Evolutionary conservation across 2,797 vertebrate genomes (phyloP).

Genomic region (Bryconaethiops microstoma): DNA sequence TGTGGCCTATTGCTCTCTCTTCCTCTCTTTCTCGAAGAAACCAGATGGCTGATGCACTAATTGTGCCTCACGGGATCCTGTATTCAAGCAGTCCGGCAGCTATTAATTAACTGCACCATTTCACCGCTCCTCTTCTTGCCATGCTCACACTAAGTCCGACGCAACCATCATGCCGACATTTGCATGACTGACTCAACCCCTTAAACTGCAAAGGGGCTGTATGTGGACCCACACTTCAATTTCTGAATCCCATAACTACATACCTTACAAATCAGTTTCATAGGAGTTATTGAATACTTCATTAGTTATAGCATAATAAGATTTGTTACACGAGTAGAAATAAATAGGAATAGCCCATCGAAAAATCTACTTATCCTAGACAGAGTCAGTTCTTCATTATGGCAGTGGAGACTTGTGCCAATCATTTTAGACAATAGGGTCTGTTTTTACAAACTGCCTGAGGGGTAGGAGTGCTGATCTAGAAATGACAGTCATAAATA

Average conservation of each 20-base stretch:
- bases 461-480: too few species aligned
- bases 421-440: too few species aligned
- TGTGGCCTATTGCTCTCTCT: conserved; percentile 52
- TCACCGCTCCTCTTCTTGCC: conserved; percentile 44
- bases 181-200: conserved; percentile 1
- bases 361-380: too few species aligned
- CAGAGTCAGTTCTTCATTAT: too few species aligned
- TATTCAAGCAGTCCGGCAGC: conserved; percentile 57
- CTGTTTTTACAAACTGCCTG: too few species aligned
- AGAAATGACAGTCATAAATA: too few species aligned
- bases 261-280: not conserved
- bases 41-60: conserved; percentile 58
- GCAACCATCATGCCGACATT: conserved; percentile 21
- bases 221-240: not conserved
- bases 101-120: conserved; percentile 58
- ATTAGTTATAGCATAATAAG: not conserved
- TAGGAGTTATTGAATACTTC: not conserved
- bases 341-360: too few species aligned
- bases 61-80: conserved; percentile 60
- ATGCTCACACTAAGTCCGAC: conserved; percentile 14
- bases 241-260: not conserved
- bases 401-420: too few species aligned
- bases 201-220: not conserved
- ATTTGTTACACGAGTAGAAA: too few species aligned
- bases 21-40: conserved; percentile 47